Percentiles rank a stretch among this genome's conserved stretches.
Evolutionary conservation across 92 coral and sea anemone genomes (phyloP).

Genomic region (Heliopora coerulea): DNA sequence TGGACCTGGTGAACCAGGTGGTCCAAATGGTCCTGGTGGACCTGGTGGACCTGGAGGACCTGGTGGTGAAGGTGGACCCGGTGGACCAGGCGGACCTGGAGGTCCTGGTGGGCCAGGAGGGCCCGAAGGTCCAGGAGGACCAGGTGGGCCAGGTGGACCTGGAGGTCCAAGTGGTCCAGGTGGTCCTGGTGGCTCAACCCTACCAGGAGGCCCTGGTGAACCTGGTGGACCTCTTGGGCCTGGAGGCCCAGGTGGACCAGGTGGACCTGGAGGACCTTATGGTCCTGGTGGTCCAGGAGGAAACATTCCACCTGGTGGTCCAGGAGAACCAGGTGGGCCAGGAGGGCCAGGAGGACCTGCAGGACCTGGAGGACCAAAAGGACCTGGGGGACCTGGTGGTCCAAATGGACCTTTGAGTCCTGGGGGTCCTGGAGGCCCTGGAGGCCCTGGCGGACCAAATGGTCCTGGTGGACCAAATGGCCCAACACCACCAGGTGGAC

Average conservation of each 20-base stretch:
- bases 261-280: constrained; percentile 71
- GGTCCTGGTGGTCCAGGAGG: constrained; percentile 81
- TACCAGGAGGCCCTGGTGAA: constrained; percentile 56
- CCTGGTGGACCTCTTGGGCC: constrained; percentile 57
- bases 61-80: constrained; percentile 64
- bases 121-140: constrained; percentile 33
- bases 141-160: constrained; percentile 72
- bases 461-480: constrained; percentile 35
- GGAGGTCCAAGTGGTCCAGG: constrained; percentile 73
- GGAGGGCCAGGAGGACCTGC: constrained; percentile 46
- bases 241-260: constrained; percentile 72
- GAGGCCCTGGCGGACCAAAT: constrained; percentile 32
- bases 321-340: constrained; percentile 53
- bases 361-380: constrained; percentile 44
- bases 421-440: constrained; percentile 30
- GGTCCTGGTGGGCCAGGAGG: constrained; percentile 56
- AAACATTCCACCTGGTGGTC: constrained; percentile 72
- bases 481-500: constrained; percentile 30
- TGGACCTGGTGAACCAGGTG: constrained; percentile 62
- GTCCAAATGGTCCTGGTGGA: constrained; percentile 77
- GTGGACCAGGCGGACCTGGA: constrained; percentile 55
- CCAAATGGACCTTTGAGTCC: constrained; percentile 39
- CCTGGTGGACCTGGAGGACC: constrained; percentile 71
- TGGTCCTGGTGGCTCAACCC: constrained; percentile 67
- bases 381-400: constrained; percentile 74